A percentile compares a stretch with the other conserved stretches of the same genome.
Conservation (phyloP, 2,113 vertebrate species). For the Eleginops maclovinus region DNA sequence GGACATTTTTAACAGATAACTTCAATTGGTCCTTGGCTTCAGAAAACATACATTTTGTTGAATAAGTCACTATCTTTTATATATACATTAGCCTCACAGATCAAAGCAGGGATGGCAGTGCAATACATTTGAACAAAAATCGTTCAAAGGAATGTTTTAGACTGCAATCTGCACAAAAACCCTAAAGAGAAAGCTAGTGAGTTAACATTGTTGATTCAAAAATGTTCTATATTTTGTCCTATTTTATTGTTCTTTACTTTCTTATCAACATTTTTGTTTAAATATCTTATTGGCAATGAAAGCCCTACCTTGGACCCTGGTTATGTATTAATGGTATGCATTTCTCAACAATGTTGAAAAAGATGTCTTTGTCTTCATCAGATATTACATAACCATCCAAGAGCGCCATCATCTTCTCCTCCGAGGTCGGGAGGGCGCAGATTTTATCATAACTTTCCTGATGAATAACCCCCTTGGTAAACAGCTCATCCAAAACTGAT, state of each 20-base stretch:
- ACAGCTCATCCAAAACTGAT: background rate
- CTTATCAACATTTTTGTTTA: too few relatives aligned
- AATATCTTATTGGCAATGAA: background rate
- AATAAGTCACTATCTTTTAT: background rate
- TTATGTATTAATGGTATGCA: accelerated
- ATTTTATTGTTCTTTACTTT: too few relatives aligned
- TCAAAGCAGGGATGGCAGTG: background rate
- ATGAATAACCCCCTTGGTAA: background rate
- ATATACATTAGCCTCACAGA: background rate
- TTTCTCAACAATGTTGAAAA: background rate
- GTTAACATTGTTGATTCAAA: too few relatives aligned
- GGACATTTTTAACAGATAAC: background rate
- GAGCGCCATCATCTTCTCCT: background rate
- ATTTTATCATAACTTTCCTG: background rate
- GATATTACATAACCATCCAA: background rate
- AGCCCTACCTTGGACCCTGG: background rate
- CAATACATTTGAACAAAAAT: background rate
- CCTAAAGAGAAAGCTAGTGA: too few relatives aligned
- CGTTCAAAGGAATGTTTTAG: background rate
- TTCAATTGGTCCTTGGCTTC: background rate
- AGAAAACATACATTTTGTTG: background rate
- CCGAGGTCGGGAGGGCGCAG: background rate
- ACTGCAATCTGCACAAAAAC: background rate
- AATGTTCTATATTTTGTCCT: too few relatives aligned
- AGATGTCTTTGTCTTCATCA: background rate